Conservation (phyloP, 1,140 invertebrate genomes). For the Metaphire vulgaris region DNA sequence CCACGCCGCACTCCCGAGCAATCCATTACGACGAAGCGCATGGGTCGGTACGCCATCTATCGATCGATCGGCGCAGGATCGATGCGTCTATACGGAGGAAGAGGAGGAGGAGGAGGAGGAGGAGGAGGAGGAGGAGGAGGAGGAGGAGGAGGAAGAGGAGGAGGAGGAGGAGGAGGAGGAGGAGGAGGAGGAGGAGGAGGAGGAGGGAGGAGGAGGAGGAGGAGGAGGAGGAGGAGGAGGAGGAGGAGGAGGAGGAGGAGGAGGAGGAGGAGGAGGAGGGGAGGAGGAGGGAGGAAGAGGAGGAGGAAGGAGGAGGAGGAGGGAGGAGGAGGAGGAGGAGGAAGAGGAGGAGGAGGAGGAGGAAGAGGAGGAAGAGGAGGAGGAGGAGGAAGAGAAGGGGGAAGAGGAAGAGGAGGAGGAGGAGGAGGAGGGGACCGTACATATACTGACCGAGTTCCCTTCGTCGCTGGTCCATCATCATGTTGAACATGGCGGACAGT, state of each 20-base stretch:
- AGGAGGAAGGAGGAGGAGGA: background rate
- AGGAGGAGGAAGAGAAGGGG: background rate
- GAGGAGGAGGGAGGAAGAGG: background rate
- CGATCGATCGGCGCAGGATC: no score
- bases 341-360: background rate
- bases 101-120: background rate
- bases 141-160: constrained; percentile 12
- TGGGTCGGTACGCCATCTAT: no score
- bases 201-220: constrained; percentile 12
- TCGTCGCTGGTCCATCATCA: constrained; percentile 44
- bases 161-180: background rate
- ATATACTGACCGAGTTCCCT: constrained; percentile 29
- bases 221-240: constrained; percentile 3
- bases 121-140: constrained; percentile 1
- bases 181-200: constrained; percentile 4
- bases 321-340: background rate
- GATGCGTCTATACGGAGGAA: no score
- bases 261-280: background rate
- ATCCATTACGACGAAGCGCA: no score
- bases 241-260: background rate
- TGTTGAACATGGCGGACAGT: constrained; percentile 51
- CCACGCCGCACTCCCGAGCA: no score
- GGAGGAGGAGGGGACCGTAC: background rate
- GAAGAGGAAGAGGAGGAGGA: background rate
- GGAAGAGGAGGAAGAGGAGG: background rate